Conservation (phyloP, 2,113 vertebrate genomes). For the Lanius ludovicianus region DNA sequence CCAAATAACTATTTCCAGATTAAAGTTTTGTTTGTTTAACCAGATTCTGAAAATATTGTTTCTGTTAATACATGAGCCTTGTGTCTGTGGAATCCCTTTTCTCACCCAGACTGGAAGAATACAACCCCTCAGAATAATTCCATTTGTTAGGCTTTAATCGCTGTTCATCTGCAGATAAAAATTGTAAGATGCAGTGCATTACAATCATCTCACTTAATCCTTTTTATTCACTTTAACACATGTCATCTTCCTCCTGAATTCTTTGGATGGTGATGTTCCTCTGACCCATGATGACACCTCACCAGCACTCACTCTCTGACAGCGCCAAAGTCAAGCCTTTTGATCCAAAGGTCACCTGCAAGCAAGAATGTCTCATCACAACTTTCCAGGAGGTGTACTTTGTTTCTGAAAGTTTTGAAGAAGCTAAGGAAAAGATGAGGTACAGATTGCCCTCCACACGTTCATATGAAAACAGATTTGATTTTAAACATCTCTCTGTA, state of each 20-base stretch:
- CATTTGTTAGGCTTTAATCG: not conserved
- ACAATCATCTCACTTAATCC: not conserved
- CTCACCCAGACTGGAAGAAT: not conserved
- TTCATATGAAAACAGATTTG: not conserved
- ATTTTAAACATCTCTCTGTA: not conserved
- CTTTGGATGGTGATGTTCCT: not conserved
- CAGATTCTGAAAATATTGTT: not conserved
- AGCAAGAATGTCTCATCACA: conserved; percentile 94
- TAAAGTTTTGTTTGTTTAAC: not conserved
- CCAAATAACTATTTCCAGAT: not conserved
- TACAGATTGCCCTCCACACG: not conserved
- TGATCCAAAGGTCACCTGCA: conserved; percentile 89
- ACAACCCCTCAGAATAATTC: rapidly evolving
- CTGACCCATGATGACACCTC: not conserved
- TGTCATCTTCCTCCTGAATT: not conserved
- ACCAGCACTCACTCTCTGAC: conserved; percentile 88
- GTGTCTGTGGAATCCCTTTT: not conserved
- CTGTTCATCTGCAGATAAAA: not conserved
- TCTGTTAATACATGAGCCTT: not conserved
- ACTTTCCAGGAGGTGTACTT: conserved; percentile 96
- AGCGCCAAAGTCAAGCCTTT: conserved; percentile 88
- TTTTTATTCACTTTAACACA: not conserved
- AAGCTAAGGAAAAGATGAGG: conserved; percentile 97
- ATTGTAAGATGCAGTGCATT: not conserved
- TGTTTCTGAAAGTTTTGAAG: conserved; percentile 95